Conservation (phyloP, 2,113 vertebrate genomes). For the Formicarius rufipectus region DNA sequence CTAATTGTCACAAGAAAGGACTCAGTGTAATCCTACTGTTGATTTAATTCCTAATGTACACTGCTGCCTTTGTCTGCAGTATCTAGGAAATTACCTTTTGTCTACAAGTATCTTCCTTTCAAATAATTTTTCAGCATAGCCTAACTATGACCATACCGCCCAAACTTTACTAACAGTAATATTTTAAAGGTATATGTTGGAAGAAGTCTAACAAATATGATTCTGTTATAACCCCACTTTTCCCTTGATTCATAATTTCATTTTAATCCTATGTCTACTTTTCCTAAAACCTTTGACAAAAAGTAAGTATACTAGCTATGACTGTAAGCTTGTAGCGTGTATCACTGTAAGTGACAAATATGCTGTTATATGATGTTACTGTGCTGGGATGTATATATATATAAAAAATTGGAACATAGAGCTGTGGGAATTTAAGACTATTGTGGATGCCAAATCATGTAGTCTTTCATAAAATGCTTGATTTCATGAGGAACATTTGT, state of each 20-base stretch:
- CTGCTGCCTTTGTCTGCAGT: not conserved
- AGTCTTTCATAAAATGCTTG: not conserved
- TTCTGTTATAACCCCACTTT: not conserved
- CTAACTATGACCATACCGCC: not conserved
- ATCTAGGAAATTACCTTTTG: not conserved
- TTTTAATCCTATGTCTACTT: not conserved
- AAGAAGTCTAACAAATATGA: not conserved
- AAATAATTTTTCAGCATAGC: not conserved
- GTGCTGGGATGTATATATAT: not conserved
- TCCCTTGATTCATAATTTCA: not conserved
- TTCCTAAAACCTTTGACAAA: not conserved
- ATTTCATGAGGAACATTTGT: not conserved
- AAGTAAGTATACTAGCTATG: not conserved
- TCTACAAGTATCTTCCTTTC: not conserved
- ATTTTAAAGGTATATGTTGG: not conserved
- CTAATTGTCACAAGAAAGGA: not conserved
- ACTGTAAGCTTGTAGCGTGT: not conserved
- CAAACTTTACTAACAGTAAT: not conserved
- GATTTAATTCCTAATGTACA: not conserved
- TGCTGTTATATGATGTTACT: not conserved
- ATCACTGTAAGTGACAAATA: not conserved
- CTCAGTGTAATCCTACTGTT: not conserved
- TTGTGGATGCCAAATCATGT: not conserved
- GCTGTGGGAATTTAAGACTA: not conserved
- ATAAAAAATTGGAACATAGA: not conserved